These are phyloP conservation scores for Lordiphosa fenestrarum DNA, from an alignment of 2,888 invertebrate genomes.

Conservation along the genomic window DNA sequence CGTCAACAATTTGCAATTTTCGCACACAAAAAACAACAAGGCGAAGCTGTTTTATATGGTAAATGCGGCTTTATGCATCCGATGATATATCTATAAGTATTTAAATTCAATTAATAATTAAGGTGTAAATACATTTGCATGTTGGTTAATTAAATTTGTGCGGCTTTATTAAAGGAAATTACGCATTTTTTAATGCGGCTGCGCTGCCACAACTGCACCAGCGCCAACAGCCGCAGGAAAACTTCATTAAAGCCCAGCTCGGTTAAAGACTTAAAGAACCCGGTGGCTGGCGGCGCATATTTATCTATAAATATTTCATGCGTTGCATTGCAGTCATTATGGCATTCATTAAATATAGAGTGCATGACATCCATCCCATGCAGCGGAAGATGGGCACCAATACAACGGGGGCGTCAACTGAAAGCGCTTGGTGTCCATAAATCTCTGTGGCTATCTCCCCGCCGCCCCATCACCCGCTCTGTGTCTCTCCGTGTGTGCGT, in stretches of 20 bases:
- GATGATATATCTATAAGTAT: slow-evolving; percentile 16
- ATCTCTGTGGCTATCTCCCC: slow-evolving; percentile 43
- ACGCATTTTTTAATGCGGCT: slow-evolving; percentile 61
- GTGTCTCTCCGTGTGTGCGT: background rate
- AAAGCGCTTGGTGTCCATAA: slow-evolving; percentile 66
- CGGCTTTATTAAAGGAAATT: slow-evolving; percentile 76
- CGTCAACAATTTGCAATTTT: slow-evolving; percentile 26
- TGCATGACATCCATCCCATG: slow-evolving; percentile 35
- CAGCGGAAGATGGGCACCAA: slow-evolving; percentile 14
- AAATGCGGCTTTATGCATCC: slow-evolving; percentile 7
- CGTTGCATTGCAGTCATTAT: slow-evolving; percentile 75
- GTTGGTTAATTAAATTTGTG: slow-evolving; percentile 76
- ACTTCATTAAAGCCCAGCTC: slow-evolving; percentile 18
- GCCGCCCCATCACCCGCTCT: slow-evolving; percentile 6
- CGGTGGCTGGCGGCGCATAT: slow-evolving; percentile 17
- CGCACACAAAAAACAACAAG: slow-evolving; percentile 9
- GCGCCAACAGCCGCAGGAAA: background rate
- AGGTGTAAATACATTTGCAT: slow-evolving; percentile 77
- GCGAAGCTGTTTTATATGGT: slow-evolving; percentile 15
- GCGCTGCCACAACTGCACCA: slow-evolving; percentile 37
- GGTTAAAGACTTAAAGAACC: slow-evolving; percentile 32
- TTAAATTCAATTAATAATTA: slow-evolving; percentile 77
- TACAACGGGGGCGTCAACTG: slow-evolving; percentile 48
- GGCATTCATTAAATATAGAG: slow-evolving; percentile 74
- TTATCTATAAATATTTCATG: slow-evolving; percentile 71